Conservation (phyloP, 1,140 invertebrate species). For the Bombus superbus region DNA sequence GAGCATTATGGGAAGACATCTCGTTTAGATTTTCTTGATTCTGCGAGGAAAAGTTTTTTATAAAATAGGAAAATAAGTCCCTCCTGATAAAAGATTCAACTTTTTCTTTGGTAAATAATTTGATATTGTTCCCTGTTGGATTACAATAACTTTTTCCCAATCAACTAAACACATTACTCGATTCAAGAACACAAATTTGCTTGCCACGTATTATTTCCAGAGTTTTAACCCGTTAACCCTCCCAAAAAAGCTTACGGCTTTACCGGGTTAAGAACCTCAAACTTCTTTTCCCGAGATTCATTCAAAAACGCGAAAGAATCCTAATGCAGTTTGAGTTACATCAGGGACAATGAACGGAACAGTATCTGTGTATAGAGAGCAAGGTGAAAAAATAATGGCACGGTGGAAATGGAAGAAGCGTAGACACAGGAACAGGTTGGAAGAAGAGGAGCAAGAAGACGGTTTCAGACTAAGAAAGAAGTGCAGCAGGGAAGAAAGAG, state of each 20-base stretch:
- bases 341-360: background rate
- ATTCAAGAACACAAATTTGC: background rate
- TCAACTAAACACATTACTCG: too few species aligned
- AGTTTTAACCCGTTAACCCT: too few species aligned
- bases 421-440: background rate
- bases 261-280: background rate
- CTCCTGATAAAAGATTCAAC: background rate
- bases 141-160: too few species aligned
- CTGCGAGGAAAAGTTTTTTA: background rate
- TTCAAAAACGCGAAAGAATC: background rate
- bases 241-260: too few species aligned
- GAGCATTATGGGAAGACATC: background rate
- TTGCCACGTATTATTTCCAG: too few species aligned
- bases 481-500: conserved; percentile 35
- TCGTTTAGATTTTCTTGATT: background rate
- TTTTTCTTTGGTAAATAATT: background rate
- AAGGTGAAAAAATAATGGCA: background rate
- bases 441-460: conserved; percentile 16
- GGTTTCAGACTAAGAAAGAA: background rate
- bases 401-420: conserved; percentile 38
- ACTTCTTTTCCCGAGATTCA: background rate
- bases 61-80: background rate
- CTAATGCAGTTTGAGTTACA: background rate
- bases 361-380: conserved; percentile 16
- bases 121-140: background rate